Evolutionary conservation across 2,113 vertebrate genomes (phyloP).

Genomic region (Genyomyrus donnyi): DNA sequence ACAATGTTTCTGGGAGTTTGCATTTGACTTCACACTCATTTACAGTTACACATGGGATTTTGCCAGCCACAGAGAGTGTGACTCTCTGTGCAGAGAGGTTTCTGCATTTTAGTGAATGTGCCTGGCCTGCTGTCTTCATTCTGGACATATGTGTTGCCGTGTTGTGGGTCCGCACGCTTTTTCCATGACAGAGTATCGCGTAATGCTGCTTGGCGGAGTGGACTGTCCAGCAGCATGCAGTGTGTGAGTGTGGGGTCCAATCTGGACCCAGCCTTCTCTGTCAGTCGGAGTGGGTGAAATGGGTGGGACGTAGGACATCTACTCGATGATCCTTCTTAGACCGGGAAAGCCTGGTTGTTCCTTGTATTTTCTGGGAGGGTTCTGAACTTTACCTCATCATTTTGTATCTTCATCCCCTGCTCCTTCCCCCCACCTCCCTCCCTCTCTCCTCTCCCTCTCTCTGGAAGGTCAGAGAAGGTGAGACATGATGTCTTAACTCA

Average conservation of each 20-base stretch:
- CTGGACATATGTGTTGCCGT: neutral
- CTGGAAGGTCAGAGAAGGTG: constrained; percentile 21
- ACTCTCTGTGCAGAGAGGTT: neutral
- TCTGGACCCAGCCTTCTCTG: constrained; percentile 21
- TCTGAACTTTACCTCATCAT: neutral
- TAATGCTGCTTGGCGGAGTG: neutral
- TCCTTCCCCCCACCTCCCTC: neutral
- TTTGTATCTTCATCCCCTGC: neutral
- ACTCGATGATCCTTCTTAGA: neutral
- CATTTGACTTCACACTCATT: neutral
- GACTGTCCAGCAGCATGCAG: neutral
- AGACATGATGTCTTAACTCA: constrained; percentile 24
- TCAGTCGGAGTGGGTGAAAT: neutral
- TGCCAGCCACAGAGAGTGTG: neutral
- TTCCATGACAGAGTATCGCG: neutral
- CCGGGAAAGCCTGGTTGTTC: neutral
- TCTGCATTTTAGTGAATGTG: neutral
- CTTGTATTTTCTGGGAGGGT: neutral
- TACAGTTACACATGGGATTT: neutral
- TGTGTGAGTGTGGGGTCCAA: neutral
- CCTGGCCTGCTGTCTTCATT: neutral
- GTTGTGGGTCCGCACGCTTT: neutral
- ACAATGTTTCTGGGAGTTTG: neutral
- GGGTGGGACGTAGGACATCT: neutral
- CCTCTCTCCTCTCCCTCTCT: neutral